Base-by-base conservation (phyloP, 2,888 invertebrate species). In the Dynastes maya region DNA sequence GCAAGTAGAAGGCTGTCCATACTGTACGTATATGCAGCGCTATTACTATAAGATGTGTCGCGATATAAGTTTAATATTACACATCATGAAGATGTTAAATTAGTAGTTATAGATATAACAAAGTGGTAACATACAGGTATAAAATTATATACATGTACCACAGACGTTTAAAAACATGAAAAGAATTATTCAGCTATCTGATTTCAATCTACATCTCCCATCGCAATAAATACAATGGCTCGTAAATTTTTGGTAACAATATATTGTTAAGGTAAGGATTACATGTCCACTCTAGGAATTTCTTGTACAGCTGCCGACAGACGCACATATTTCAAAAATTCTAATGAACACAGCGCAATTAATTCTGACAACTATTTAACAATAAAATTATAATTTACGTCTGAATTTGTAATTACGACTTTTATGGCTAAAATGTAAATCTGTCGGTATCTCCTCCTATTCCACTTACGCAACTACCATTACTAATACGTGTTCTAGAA, bases 311-410 rank as follows among this genome's bases (percentile, higher is more conserved):
- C 27, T 29, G 68, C 68, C 68, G 68, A 49, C 51, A 29, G 27
- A 51, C 29, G n/a, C 29, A 51, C 32, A 29, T 68, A 68, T 68
- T 68, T 68, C 49, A 68, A 51, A 68, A 51, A 68, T 51, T 68
- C 49, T 51, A 68, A 68, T 68, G 68, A 51, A 68, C 51, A 51
- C 51, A 51, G 29, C 29, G 51, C 68, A 68, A 68, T 68, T 68
- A 68, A 68, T 68, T 51, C 51, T 68, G 68, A 68, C 68, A 68
- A 51, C 49, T 68, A 68, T 51, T 51, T 51, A 68, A 68, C 49
- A 68, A 68, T 68, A 68, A 68, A 68, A 68, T 51, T 68, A 68
- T 68, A 68, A 68, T 68, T 68, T 68, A 68, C 68, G 68, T 51
- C 29, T n/a, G 68, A 68, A 68, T 68, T 68, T 29, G 68, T 68